Evolutionary conservation across 2,888 invertebrate genomes (phyloP).

Genomic region (Plebejus anna): DNA sequence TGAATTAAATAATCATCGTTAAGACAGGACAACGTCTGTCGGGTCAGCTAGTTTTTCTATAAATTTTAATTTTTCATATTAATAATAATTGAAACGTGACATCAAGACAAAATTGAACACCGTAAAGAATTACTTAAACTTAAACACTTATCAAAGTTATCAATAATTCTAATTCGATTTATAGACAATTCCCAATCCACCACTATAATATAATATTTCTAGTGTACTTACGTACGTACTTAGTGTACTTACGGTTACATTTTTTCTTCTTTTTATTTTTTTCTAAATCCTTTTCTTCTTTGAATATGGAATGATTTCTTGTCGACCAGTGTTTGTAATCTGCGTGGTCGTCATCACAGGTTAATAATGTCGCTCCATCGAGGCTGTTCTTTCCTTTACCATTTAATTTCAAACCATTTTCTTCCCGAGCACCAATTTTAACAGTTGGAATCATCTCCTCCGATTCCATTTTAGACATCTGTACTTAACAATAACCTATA

Average conservation of each 20-base stretch:
- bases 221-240: too few species aligned
- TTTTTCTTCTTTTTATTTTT: conserved; percentile 14
- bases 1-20: too few species aligned
- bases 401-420: background rate
- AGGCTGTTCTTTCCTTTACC: background rate
- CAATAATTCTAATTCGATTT: too few species aligned
- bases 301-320: background rate
- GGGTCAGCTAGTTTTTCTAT: too few species aligned
- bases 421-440: conserved; percentile 3
- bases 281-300: conserved; percentile 4
- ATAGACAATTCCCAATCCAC: too few species aligned
- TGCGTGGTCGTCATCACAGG: background rate
- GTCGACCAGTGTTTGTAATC: background rate
- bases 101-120: too few species aligned
- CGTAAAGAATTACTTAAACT: too few species aligned
- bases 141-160: too few species aligned
- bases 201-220: too few species aligned
- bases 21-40: too few species aligned
- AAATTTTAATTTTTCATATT: too few species aligned
- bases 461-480: background rate
- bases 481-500: background rate
- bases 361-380: background rate
- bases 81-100: too few species aligned
- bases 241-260: background rate
- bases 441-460: conserved; percentile 12